Evolutionary conservation across 1,140 invertebrate genomes (phyloP), one percentile per base, ranked within the genome.

Genomic region (Macrotrachela quadricornifera): DNA sequence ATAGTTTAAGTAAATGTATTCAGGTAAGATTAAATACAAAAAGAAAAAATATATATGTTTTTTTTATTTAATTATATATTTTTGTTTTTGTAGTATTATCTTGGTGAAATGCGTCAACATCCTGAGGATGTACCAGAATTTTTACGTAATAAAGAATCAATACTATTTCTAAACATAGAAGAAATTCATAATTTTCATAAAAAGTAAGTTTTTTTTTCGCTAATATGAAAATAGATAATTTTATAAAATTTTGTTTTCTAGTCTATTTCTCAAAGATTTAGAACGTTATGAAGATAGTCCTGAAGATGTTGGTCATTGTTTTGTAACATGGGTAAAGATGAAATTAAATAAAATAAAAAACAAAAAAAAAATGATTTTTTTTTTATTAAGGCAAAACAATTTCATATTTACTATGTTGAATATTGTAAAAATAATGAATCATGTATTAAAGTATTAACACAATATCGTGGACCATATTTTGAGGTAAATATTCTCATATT

Each of bases 391-490:
- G 87, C 88, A 57, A 78, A 81, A 38, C 88, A 91, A 70, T 96
- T 96, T 70, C 87, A 92, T 70, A 91, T 94, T 76, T 90, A 30
- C 8, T 90, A 95, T 70, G 90, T 96, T n/a, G 81, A 82, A 57
- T 97, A 97, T 68, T 97, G 92, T 69, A 92, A 90, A 68, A 96
- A 97, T 69, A 97, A 97, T 69, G 87, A 90, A 2, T 84, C 91
- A 65, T 92, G 86, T 51, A 95, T 95, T 71, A 81, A 83, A 50
- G 71, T 92, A 37, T 75, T 96, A 42, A 85, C 95, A 37, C 79
- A 85, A 61, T 81, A 90, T 67, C 81, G 80, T 41, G 67, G 66
- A 71, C 69, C 56, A 10, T 94, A 79, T 63, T 79, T 80, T 57
- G 67, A 73, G 61, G 73, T 74, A 62, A 57, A 54, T 51, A 38